Evolutionary conservation across 2,888 invertebrate genomes (phyloP).

Genomic region (Adineta ricciae): DNA sequence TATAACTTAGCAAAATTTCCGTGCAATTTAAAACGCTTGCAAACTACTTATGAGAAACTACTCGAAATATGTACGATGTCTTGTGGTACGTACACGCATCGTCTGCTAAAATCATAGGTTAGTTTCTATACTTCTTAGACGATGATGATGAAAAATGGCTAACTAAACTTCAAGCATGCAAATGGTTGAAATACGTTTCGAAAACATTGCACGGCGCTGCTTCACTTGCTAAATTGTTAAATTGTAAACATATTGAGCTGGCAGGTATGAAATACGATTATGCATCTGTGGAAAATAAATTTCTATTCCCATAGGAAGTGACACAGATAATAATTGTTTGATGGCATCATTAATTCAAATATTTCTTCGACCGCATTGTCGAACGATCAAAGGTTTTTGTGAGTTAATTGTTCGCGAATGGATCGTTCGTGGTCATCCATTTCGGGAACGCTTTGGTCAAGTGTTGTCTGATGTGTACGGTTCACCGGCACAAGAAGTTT

Average conservation of each 20-base stretch:
- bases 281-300: too few species aligned
- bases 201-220: conserved; percentile 10
- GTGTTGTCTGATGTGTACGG: not conserved
- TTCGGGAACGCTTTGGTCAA: conserved; percentile 2
- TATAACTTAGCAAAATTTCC: conserved; percentile 7
- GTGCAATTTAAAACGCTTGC: conserved; percentile 12
- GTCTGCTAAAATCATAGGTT: not conserved
- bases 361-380: not conserved
- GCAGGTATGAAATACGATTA: not conserved
- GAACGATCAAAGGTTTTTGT: conserved; percentile 18
- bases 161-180: not conserved
- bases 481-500: not conserved
- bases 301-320: not conserved
- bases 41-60: not conserved
- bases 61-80: not conserved
- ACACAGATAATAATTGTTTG: not conserved
- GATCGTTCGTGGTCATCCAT: conserved; percentile 8
- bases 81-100: not conserved
- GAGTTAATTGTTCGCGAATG: conserved; percentile 11
- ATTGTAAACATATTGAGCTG: not conserved
- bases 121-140: not conserved
- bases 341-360: conserved; percentile 11
- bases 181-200: conserved; percentile 7
- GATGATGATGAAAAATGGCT: conserved; percentile 17
- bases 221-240: not conserved